These are phyloP conservation scores for Odocoileus hemionus DNA, from an alignment of 2,113 vertebrate genomes.

Conservation along the genomic window DNA sequence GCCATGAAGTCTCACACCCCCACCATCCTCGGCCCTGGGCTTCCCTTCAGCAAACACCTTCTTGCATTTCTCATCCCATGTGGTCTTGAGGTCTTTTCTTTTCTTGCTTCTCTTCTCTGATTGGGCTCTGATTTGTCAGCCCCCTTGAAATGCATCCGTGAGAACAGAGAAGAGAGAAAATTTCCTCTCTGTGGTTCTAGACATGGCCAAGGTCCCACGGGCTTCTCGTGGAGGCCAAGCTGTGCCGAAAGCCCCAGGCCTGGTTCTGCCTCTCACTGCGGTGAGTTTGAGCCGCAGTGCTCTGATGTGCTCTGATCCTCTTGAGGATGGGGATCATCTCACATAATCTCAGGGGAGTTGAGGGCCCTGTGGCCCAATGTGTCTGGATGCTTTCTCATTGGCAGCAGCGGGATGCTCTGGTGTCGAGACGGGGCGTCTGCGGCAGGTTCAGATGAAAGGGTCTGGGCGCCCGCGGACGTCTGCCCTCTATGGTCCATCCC, in stretches of 20 bases:
- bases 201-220: not conserved
- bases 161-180: not conserved
- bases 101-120: not conserved
- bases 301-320: not conserved
- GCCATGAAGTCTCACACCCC: accelerated
- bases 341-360: not conserved
- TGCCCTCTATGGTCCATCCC: not conserved
- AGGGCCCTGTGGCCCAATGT: not conserved
- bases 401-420: not conserved
- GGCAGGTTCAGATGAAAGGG: constrained; percentile 33
- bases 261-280: not conserved
- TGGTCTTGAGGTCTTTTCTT: not conserved
- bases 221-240: not conserved
- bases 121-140: not conserved
- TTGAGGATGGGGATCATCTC: not conserved
- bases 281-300: not conserved
- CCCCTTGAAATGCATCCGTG: not conserved
- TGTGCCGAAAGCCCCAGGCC: not conserved
- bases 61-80: not conserved
- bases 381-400: not conserved
- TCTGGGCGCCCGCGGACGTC: constrained; percentile 21
- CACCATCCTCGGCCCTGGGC: too few relatives aligned
- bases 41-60: not conserved
- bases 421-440: not conserved
- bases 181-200: not conserved